These are phyloP conservation scores for Cryptocephalus moraei DNA, from an alignment of 2,888 invertebrate genomes.

Conservation along the genomic window DNA sequence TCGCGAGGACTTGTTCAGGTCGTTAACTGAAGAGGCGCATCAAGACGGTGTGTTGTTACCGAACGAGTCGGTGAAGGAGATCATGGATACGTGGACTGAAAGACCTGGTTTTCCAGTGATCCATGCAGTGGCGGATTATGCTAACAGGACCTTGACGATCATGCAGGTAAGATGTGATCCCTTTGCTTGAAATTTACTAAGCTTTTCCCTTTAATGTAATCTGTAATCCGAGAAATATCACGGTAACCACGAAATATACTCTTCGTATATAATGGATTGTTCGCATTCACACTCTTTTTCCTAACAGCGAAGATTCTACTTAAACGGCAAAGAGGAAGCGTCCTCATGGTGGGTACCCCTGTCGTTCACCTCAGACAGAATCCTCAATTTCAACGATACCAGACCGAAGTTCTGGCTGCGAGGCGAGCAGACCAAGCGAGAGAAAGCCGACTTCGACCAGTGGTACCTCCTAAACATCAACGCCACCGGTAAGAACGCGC, in stretches of 20 bases:
- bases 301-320: constrained; percentile 30
- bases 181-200: background rate
- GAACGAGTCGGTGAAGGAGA: constrained; percentile 42
- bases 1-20: constrained; percentile 58
- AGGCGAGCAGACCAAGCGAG: constrained; percentile 29
- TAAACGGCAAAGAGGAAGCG: constrained; percentile 20
- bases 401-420: constrained; percentile 43
- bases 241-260: too few relatives aligned
- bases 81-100: constrained; percentile 60
- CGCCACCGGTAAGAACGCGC: constrained; percentile 44
- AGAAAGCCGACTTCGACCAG: constrained; percentile 28
- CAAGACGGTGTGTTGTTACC: constrained; percentile 29
- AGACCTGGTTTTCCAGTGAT: constrained; percentile 61
- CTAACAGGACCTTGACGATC: constrained; percentile 31
- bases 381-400: constrained; percentile 31
- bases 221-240: too few relatives aligned
- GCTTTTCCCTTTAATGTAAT: too few relatives aligned
- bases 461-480: constrained; percentile 57
- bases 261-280: too few relatives aligned
- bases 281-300: background rate
- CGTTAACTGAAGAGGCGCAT: constrained; percentile 49
- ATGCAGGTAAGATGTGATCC: constrained; percentile 36
- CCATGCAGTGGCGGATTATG: constrained; percentile 40
- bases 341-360: constrained; percentile 43
- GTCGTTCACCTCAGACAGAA: constrained; percentile 35